A percentile compares a stretch with the other conserved stretches of the same genome.
These are phyloP conservation scores for Perca flavescens DNA, from an alignment of 2,113 vertebrate genomes.

Conservation along the genomic window DNA sequence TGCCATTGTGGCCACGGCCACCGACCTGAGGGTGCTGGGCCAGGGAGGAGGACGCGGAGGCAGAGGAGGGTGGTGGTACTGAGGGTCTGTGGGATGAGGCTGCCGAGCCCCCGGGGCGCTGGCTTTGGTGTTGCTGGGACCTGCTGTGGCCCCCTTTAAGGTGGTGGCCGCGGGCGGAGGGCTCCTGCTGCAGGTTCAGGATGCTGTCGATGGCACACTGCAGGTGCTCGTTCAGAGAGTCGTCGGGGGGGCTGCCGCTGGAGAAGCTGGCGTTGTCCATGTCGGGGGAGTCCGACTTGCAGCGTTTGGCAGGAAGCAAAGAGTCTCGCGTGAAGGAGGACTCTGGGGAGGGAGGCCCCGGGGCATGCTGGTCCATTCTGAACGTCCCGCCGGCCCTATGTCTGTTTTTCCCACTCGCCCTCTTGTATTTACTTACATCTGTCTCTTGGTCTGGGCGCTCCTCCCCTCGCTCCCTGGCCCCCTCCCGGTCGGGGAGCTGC, in stretches of 20 bases:
- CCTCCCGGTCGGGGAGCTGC: constrained; percentile 66
- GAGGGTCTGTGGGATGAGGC: constrained; percentile 82
- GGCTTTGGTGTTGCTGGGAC: constrained; percentile 79
- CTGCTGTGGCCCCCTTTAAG: constrained; percentile 73
- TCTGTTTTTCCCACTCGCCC: constrained; percentile 74
- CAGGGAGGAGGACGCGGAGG: constrained; percentile 85
- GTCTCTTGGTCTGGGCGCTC: constrained; percentile 62
- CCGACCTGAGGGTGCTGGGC: constrained; percentile 86
- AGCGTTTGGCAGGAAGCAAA: constrained; percentile 88
- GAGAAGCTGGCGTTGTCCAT: constrained; percentile 97
- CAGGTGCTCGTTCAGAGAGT: constrained; percentile 92
- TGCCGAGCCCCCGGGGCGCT: constrained; percentile 67
- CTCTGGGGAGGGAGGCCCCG: constrained; percentile 82
- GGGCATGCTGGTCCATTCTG: constrained; percentile 84
- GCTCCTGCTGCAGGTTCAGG: constrained; percentile 94
- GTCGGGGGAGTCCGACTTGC: constrained; percentile 90
- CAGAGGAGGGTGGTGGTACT: constrained; percentile 78
- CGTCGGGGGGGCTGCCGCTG: constrained; percentile 94
- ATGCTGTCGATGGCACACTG: constrained; percentile 98
- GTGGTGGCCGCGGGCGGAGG: constrained; percentile 70
- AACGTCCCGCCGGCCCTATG: constrained; percentile 78
- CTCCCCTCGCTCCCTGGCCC: constrained; percentile 66
- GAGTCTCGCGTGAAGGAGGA: constrained; percentile 74
- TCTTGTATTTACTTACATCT: constrained; percentile 74
- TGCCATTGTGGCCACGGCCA: constrained; percentile 90